Evolutionary conservation across 2,888 invertebrate species (phyloP), one percentile per base, ranked within the genome.

Genomic region (Ennomos erosarius): DNA sequence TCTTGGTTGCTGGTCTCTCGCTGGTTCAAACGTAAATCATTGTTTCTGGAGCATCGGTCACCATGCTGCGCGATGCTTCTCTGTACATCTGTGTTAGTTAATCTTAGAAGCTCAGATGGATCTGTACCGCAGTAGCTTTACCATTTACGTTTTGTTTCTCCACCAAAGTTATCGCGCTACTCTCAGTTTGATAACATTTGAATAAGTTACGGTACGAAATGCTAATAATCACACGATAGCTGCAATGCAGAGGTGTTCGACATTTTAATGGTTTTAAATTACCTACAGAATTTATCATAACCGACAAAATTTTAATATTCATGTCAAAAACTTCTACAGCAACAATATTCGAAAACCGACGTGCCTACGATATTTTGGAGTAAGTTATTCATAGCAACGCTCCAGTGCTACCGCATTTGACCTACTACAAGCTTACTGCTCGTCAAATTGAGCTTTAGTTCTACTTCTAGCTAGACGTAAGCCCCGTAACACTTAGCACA

Each of bases 21-120:
- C 34, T 34, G 53, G 55, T 55, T 55, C 52, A 58, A 58, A 59
- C 59, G 54, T 44, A 55, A 55, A 64, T 64, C 59, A 64, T 61
- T 48, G 40, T 46, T 13, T 60, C 46, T 34, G 34, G 36, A 34
- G 33, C 33, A 12, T 50, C 34, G 12, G 42, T 50, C 11, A 34
- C 35, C 34, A 50, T 43, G 8, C 11, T 26, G 42, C n/a, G 44
- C 11, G 10, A 12, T 46, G 26, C 12, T 12, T 12, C 12, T 11
- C 39, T n/a, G 11, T 11, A 12, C 26, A 26, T 26, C 26, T 26
- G 6, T 6, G 3, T 8, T 11, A 13, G 12, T 40, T n/a, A 26
- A 26, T 26, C 26, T 26, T 26, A 26, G 26, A 26, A 26, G 26
- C 6, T 6, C 3, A 26, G 26, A 6, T 6, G 6, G 26, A 26